phyloP scores from a whole-genome alignment of 2,888 invertebrate genomes.

The Aphidius colemani region DNA sequence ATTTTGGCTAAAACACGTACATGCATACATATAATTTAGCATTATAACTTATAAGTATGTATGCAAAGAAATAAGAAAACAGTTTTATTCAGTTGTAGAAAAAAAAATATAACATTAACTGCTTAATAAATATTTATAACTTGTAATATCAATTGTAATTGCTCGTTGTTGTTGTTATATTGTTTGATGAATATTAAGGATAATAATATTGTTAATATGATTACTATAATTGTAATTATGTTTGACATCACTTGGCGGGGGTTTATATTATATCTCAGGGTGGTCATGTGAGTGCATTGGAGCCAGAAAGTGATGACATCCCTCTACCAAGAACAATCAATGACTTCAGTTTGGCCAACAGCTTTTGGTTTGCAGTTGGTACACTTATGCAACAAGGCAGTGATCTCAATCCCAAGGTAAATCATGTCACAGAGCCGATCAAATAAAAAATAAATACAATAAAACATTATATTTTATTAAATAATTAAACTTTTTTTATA shows the following conservation, averaged over 20 bases:
- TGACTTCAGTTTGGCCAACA: slow-evolving; percentile 84
- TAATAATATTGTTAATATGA: slow-evolving; percentile 3
- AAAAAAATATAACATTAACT: too few relatives aligned
- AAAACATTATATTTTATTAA: not conserved
- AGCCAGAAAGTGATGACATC: slow-evolving; percentile 56
- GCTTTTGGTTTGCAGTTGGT: slow-evolving; percentile 96
- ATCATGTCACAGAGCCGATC: slow-evolving; percentile 50
- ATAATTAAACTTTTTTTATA: too few relatives aligned
- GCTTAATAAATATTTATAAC: too few relatives aligned
- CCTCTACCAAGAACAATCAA: slow-evolving; percentile 66
- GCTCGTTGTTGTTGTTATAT: not conserved
- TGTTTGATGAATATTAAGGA: too few relatives aligned
- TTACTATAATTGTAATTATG: slow-evolving; percentile 51
- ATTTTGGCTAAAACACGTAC: not conserved
- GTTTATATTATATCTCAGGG: slow-evolving; percentile 43
- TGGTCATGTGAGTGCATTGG: slow-evolving; percentile 55
- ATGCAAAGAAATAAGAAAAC: not conserved
- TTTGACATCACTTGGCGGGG: slow-evolving; percentile 51
- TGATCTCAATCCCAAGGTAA: slow-evolving; percentile 89
- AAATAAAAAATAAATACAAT: not conserved
- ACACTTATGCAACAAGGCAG: slow-evolving; percentile 94
- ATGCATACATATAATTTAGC: too few relatives aligned
- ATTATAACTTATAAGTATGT: not conserved
- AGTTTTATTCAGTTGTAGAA: not conserved
- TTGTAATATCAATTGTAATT: not conserved